phyloP scores from a whole-genome alignment of 2,888 invertebrate species.

The Ariolimax columbianus region DNA sequence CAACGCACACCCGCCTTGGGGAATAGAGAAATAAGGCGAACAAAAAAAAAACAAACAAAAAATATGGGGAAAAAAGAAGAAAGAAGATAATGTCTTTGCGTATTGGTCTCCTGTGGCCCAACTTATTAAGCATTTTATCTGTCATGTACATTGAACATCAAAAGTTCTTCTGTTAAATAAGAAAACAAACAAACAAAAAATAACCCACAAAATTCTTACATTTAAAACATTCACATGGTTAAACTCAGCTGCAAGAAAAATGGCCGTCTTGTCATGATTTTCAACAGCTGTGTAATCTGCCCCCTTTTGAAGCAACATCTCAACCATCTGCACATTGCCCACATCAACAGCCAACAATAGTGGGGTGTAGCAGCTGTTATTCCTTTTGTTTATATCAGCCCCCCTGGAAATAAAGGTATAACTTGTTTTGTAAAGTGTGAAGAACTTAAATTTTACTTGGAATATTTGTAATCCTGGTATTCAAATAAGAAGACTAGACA shows the following conservation, averaged over 20 bases:
- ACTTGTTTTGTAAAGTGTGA: not conserved
- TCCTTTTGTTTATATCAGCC: conserved; percentile 76
- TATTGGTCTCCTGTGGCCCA: too few relatives aligned
- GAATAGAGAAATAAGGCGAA: too few relatives aligned
- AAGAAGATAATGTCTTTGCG: too few relatives aligned
- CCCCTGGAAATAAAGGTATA: conserved; percentile 65
- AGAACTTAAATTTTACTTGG: too few relatives aligned
- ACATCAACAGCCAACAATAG: conserved; percentile 78
- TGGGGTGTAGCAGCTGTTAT: conserved; percentile 79
- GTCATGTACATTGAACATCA: too few relatives aligned
- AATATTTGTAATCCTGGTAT: too few relatives aligned
- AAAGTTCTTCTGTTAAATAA: too few relatives aligned
- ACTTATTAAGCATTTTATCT: too few relatives aligned
- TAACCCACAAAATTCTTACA: conserved; percentile 61
- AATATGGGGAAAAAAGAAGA: too few relatives aligned
- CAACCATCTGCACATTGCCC: conserved; percentile 77
- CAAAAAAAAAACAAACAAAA: too few relatives aligned
- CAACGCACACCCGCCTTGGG: too few relatives aligned
- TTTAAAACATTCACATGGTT: conserved; percentile 77
- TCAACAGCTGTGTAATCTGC: conserved; percentile 78
- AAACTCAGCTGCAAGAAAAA: conserved; percentile 79
- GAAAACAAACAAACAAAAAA: not conserved
- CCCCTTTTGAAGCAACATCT: conserved; percentile 74
- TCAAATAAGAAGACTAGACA: too few relatives aligned
- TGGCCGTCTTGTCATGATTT: conserved; percentile 79